Percentiles rank a stretch among this genome's conserved stretches.
These are phyloP conservation scores for Mesitornis unicolor DNA, from an alignment of 2,113 vertebrate genomes.

Conservation along the genomic window DNA sequence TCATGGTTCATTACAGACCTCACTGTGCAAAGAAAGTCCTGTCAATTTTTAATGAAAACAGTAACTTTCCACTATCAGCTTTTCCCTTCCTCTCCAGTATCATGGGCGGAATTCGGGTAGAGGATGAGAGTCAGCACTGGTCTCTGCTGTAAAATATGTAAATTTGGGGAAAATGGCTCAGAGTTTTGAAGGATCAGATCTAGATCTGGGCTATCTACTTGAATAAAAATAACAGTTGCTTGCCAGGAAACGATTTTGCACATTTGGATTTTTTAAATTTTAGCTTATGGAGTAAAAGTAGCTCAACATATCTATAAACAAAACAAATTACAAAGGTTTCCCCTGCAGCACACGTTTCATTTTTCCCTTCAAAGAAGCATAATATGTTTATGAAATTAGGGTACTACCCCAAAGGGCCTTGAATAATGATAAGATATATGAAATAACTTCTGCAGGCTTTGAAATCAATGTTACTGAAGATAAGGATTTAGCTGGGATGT, in stretches of 20 bases:
- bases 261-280: background rate
- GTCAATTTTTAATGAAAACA: background rate
- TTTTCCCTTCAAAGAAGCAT: conserved; percentile 12
- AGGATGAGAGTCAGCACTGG: background rate
- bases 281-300: background rate
- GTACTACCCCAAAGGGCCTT: background rate
- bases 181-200: background rate
- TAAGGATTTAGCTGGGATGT: background rate
- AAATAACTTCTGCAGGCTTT: conserved; percentile 22
- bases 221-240: background rate
- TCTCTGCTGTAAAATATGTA: background rate
- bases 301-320: conserved; percentile 21
- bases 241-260: background rate
- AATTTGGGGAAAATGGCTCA: background rate
- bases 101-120: background rate
- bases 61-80: background rate
- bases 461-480: conserved; percentile 38
- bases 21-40: background rate
- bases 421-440: conserved; percentile 6
- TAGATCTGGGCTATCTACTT: background rate
- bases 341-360: background rate
- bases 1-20: background rate
- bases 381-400: conserved; percentile 32
- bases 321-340: conserved; percentile 34
- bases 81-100: background rate